A percentile compares a stretch with the other conserved stretches of the same genome.
Evolutionary conservation across 2,113 vertebrate genomes (phyloP).

Genomic region (Calidris pugnax): DNA sequence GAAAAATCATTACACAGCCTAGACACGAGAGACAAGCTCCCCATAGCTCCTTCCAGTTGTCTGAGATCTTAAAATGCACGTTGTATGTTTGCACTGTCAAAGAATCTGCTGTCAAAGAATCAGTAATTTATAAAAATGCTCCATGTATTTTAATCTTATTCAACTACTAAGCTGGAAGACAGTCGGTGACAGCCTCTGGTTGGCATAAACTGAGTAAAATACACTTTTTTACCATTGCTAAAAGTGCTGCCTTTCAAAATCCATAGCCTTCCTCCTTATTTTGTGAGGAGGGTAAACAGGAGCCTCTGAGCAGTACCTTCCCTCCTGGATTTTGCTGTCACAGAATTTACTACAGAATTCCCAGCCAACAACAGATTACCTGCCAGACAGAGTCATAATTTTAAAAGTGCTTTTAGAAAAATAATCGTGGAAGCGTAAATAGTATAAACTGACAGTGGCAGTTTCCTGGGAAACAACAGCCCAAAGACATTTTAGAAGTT

Average conservation of each 20-base stretch:
- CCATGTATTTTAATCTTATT: neutral
- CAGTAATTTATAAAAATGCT: neutral
- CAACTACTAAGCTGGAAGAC: neutral
- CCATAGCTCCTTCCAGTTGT: neutral
- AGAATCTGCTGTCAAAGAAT: neutral
- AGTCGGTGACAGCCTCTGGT: neutral
- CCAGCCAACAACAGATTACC: neutral
- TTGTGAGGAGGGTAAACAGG: neutral
- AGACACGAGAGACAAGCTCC: neutral
- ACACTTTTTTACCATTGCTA: neutral
- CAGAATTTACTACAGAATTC: neutral
- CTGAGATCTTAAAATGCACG: neutral
- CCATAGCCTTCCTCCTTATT: neutral
- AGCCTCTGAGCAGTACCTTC: neutral
- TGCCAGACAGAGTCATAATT: neutral
- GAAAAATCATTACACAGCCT: neutral
- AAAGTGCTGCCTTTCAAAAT: neutral
- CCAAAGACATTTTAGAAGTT: neutral
- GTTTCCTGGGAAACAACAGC: conserved; percentile 14
- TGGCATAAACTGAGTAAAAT: neutral
- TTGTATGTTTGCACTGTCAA: rapidly evolving
- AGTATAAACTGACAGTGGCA: neutral
- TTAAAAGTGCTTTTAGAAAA: neutral
- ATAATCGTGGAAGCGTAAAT: neutral
- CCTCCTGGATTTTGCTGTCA: neutral